phyloP scores from a whole-genome alignment of 2,888 invertebrate genomes.

The Chrysopilus asiliformis region DNA sequence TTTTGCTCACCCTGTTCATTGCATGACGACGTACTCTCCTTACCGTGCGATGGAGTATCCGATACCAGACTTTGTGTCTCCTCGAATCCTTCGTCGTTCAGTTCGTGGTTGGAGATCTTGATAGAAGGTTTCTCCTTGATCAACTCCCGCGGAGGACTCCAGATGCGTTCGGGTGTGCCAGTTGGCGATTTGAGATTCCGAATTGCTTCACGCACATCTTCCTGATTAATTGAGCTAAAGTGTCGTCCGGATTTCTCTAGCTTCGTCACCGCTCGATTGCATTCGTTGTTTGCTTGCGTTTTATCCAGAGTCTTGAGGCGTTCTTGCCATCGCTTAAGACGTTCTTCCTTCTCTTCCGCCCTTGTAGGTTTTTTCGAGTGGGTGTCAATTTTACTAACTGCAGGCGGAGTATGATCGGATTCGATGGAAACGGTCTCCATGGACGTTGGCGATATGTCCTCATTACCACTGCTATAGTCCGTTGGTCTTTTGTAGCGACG shows the following conservation, averaged over 20 bases:
- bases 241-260: conserved; percentile 42
- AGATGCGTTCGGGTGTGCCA: conserved; percentile 45
- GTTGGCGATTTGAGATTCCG: conserved; percentile 50
- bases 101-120: conserved; percentile 39
- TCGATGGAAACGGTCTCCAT: conserved; percentile 30
- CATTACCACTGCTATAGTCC: conserved; percentile 44
- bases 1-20: conserved; percentile 46
- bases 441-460: conserved; percentile 37
- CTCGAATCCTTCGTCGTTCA: conserved; percentile 82
- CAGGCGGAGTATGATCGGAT: conserved; percentile 42
- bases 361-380: neutral
- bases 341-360: conserved; percentile 44
- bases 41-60: conserved; percentile 71
- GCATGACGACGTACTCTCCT: conserved; percentile 54
- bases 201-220: conserved; percentile 55
- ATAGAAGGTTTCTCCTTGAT: conserved; percentile 20
- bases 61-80: conserved; percentile 80
- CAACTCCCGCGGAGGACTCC: conserved; percentile 39
- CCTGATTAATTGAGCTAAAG: conserved; percentile 55
- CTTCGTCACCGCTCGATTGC: conserved; percentile 25
- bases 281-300: conserved; percentile 32
- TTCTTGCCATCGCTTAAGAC: conserved; percentile 57
- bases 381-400: conserved; percentile 29
- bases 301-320: conserved; percentile 45
- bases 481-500: conserved; percentile 60